Percentiles rank a stretch among this genome's conserved stretches.
Evolutionary conservation across 2,888 invertebrate genomes (phyloP).

Genomic region (Nephrocerus scutellatus): DNA sequence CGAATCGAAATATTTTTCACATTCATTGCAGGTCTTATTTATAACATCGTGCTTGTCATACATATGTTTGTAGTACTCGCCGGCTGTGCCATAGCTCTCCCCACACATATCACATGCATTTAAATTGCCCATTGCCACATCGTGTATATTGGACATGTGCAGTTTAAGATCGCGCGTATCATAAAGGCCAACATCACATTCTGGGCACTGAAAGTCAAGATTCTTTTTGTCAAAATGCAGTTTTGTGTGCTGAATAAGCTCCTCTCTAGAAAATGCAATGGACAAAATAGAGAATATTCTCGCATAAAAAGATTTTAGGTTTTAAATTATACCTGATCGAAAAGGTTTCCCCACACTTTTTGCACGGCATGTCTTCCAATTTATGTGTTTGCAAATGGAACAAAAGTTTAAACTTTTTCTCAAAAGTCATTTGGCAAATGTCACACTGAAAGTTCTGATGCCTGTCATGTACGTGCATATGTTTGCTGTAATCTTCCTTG

Average conservation of each 20-base stretch:
- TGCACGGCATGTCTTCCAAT: conserved; percentile 20
- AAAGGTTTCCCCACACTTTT: conserved; percentile 22
- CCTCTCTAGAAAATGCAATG: conserved; percentile 16
- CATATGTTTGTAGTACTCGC: conserved; percentile 22
- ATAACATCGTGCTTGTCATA: conserved; percentile 21
- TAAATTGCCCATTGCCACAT: conserved; percentile 16
- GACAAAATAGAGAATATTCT: background rate
- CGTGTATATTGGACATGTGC: conserved; percentile 19
- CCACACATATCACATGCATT: conserved; percentile 23
- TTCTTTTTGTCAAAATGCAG: conserved; percentile 18
- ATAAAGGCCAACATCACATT: conserved; percentile 18
- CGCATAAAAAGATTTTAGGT: background rate
- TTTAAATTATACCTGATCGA: conserved; percentile 14
- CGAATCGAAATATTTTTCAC: conserved; percentile 22
- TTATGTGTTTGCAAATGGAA: conserved; percentile 24
- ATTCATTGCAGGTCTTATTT: conserved; percentile 22
- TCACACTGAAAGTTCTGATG: conserved; percentile 21
- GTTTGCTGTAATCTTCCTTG: conserved; percentile 16
- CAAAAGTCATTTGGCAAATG: conserved; percentile 21
- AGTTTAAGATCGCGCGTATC: conserved; percentile 22
- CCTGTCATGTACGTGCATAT: conserved; percentile 20
- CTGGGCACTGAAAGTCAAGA: conserved; percentile 21
- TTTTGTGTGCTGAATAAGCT: conserved; percentile 22
- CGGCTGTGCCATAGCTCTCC: conserved; percentile 14
- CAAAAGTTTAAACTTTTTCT: conserved; percentile 22